Conservation (phyloP, 2,888 invertebrate species). For the Amblyjoppa fuscipennis region DNA sequence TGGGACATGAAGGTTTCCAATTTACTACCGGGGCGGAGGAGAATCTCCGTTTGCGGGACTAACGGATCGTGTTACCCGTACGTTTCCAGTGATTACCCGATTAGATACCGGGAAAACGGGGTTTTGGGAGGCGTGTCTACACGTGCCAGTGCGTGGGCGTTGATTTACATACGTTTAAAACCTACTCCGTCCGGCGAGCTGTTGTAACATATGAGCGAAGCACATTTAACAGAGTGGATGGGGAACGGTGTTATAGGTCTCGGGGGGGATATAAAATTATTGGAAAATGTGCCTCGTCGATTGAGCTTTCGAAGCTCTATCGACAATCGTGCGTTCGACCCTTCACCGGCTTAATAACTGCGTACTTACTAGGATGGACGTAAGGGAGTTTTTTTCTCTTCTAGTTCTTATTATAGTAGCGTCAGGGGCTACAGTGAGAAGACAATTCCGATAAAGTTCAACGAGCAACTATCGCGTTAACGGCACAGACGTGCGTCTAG, state of each 20-base stretch:
- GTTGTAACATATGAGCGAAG: constrained; percentile 4
- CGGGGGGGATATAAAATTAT: neutral
- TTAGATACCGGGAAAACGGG: constrained; percentile 28
- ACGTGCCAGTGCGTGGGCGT: constrained; percentile 56
- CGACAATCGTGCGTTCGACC: neutral
- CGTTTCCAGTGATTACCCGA: constrained; percentile 44
- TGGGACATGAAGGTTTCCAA: neutral
- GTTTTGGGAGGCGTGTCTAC: neutral
- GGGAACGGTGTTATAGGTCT: neutral
- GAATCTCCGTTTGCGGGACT: neutral
- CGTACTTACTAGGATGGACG: neutral
- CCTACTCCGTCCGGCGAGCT: neutral
- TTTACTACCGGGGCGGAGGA: neutral
- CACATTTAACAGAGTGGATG: constrained; percentile 14
- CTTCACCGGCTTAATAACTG: neutral
- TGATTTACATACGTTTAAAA: constrained; percentile 41
- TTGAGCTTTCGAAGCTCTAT: neutral
- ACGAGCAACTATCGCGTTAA: neutral
- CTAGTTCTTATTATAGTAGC: no score
- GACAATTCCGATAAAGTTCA: neutral
- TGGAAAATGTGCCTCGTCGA: neutral
- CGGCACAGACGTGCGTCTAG: neutral
- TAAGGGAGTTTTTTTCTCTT: neutral
- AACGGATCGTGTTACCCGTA: constrained; percentile 35
- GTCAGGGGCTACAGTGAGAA: neutral